Base-by-base conservation (phyloP, 2,888 invertebrate genomes). In the Alsophila aescularia region DNA sequence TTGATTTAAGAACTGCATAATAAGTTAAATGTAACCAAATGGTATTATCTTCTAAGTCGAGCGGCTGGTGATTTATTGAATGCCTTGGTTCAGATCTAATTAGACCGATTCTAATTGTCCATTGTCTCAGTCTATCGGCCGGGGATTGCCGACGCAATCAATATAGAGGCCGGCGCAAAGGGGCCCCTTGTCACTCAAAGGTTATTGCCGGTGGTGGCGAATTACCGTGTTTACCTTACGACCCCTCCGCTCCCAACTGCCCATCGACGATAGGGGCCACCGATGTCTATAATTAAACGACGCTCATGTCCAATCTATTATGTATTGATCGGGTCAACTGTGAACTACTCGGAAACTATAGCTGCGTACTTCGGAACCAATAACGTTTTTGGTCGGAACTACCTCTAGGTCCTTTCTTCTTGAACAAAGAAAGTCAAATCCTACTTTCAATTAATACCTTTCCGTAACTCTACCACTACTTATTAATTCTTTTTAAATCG, bases 151-250 rank as follows among this genome's bases (percentile, higher is more conserved):
- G 64, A 67, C 61, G 72, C 79, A 75, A 79, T 81, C 79, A 70
- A 79, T 83, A 81, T 60, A 27, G 44, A 50, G 49, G 50, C 47
- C 52, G 66, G 69, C 77, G 72, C 70, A 64, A 67, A 75, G 73
- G 75, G 75, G 73, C 75, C 66, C 71, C 72, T 68, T 71, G 81
- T 79, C 75, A 67, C 62, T 72, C 77, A 75, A 73, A 78, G 77
- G 77, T 81, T 78, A 81, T 73, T 62, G 69, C 65, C 60, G 66
- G 71, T 69, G 70, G 72, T 76, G 70, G 72, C 75, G 77, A 78
- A 78, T 77, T 77, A 74, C 72, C 73, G 67, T 72, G 74, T 74
- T 74, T 76, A 73, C 75, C 70, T 66, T 68, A 72, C 70, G 63
- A 62, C 56, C 66, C 63, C 65, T 60, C 52, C 41, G 47, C 31